Conservation (phyloP, 2,797 vertebrate genomes). For the Hydrocynus forskahlii region DNA sequence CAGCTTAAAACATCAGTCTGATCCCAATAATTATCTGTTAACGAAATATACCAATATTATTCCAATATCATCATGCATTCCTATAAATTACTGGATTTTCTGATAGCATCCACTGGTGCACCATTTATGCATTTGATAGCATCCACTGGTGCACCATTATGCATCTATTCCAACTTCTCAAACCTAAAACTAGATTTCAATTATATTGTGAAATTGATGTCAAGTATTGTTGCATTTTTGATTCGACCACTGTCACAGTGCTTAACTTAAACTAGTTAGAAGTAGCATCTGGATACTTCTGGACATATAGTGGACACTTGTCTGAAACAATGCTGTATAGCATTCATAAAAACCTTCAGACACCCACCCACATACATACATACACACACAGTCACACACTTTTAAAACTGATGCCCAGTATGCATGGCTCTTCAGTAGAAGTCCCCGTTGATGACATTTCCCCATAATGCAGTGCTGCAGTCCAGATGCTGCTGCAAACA, state of each 20-base stretch:
- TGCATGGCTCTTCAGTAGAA: background rate
- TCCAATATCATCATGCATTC: too few species aligned
- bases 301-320: background rate
- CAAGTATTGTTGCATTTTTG: background rate
- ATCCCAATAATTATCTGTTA: too few species aligned
- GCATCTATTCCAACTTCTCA: too few species aligned
- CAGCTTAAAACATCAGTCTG: too few species aligned
- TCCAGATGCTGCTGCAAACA: background rate
- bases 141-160: too few species aligned
- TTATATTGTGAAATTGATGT: background rate
- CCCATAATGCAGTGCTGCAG: background rate
- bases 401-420: background rate
- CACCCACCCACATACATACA: constrained; percentile 2
- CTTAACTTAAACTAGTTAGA: background rate
- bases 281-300: background rate
- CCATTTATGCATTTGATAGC: too few species aligned
- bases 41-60: too few species aligned
- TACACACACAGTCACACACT: background rate
- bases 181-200: background rate
- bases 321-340: background rate
- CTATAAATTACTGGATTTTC: too few species aligned
- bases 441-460: background rate
- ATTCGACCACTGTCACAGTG: background rate
- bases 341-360: background rate
- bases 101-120: too few species aligned